Evolutionary conservation across 2,797 vertebrate genomes (phyloP), one percentile per base, ranked within the genome.

Genomic region (Catharus ustulatus): DNA sequence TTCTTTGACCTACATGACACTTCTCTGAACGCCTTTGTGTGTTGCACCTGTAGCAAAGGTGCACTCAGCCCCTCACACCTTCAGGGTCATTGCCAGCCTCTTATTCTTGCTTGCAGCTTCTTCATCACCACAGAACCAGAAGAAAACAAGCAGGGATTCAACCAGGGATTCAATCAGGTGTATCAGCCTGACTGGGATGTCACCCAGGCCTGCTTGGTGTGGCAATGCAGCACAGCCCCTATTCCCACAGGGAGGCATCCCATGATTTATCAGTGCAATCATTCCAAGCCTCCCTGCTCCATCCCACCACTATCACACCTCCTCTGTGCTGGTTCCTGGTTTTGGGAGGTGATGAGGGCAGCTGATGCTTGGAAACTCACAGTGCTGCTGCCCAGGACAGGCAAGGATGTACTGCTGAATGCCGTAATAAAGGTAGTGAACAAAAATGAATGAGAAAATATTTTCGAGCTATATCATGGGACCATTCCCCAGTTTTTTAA

Each of bases 231-330:
- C 29, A 45, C 30, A 45, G 32, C 27, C 42, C 18, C 18, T 48
- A 0, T 13, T 16, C 27, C 17, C 6, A 32, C 54, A 27, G 4
- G 59, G 45, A 68, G 13, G 7, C 45, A 49, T 45, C 72, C 34
- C 10, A 5, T 61, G 73, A 64, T 86, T 93, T 91, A 71, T 78
- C 64, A 16, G 40, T 10, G 76, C 54, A 86, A 34, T 64, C 72
- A 11, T 6, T 46, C 61, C 38, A 16, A 75, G 36, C 13, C 13
- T 76, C 14, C 9, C 26, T 45, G 18, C 9, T 69, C 42, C 45
- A 18, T 8, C 6, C 27, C 3, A 30, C 2, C 2, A 2, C 10
- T 74, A 20, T 77, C 2, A 3, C 43, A 45, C 5, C 21, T 78
- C 29, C 12, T 1, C 32, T 51, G 27, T 43, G 34, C 34, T 78